Conservation (phyloP, 2,888 invertebrate species). For the Eupelmus urozonus region DNA sequence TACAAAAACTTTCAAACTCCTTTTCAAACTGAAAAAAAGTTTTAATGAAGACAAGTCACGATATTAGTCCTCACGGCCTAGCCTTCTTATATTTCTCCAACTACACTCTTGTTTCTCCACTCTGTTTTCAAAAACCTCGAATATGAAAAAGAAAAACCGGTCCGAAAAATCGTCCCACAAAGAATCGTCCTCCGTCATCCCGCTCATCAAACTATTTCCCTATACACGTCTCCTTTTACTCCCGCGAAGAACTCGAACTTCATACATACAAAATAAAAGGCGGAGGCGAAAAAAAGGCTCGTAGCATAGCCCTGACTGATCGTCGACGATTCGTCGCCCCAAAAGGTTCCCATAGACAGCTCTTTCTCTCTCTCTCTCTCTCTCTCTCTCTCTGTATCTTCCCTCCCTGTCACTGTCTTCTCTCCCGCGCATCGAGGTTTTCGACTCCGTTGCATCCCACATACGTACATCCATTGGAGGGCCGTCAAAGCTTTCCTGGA, state of each 20-base stretch:
- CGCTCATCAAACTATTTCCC: not conserved
- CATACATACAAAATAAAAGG: not conserved
- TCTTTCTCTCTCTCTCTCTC: not conserved
- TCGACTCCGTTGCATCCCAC: slow-evolving; percentile 21
- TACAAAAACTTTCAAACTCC: too few relatives aligned
- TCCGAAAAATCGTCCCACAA: not conserved
- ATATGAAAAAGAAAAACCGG: not conserved
- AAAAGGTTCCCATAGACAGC: slow-evolving; percentile 61
- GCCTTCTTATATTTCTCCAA: too few relatives aligned
- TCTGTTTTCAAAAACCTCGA: not conserved
- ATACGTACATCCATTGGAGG: not conserved
- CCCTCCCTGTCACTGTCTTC: not conserved
- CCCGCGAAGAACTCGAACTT: not conserved
- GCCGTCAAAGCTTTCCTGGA: too few relatives aligned
- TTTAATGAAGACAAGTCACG: too few relatives aligned
- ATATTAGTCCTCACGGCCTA: too few relatives aligned
- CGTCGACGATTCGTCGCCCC: slow-evolving; percentile 63
- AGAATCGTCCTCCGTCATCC: not conserved
- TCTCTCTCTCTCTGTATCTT: not conserved
- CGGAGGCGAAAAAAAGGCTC: not conserved
- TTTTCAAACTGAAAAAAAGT: too few relatives aligned
- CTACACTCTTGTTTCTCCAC: too few relatives aligned
- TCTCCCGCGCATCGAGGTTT: slow-evolving; percentile 37
- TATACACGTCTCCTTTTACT: not conserved
- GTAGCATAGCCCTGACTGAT: slow-evolving; percentile 63